Evolutionary conservation across 2,888 invertebrate genomes (phyloP).

Genomic region (Drosophila fulvimacula): DNA sequence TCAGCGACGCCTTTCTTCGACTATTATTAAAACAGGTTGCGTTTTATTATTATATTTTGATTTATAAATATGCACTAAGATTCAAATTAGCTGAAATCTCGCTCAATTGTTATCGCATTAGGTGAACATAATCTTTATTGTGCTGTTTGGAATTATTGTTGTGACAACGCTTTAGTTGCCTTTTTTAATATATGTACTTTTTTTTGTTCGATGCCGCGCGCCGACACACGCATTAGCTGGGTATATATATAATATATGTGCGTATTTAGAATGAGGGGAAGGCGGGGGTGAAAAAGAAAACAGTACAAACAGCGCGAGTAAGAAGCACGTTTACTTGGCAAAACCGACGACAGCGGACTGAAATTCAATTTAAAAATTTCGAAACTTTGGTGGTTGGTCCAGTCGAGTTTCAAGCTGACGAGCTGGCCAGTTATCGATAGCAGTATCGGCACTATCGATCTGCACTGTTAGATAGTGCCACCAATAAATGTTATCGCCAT

Average conservation of each 20-base stretch:
- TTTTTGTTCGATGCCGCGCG: constrained; percentile 42
- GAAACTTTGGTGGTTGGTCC: constrained; percentile 36
- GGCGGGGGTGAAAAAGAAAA: constrained; percentile 39
- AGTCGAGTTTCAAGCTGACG: not conserved
- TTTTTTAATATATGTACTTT: constrained; percentile 28
- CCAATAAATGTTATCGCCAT: constrained; percentile 33
- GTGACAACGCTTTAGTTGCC: constrained; percentile 7
- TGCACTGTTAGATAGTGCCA: no score
- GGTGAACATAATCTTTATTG: constrained; percentile 15
- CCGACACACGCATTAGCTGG: constrained; percentile 49
- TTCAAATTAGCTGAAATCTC: not conserved
- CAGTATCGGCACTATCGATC: no score
- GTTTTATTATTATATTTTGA: not conserved
- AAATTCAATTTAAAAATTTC: constrained; percentile 40
- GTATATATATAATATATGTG: constrained; percentile 34
- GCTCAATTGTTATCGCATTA: constrained; percentile 22
- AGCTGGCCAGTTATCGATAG: no score
- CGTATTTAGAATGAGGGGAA: constrained; percentile 37
- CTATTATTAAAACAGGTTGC: not conserved
- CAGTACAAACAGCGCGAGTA: constrained; percentile 43
- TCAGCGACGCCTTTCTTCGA: constrained; percentile 27
- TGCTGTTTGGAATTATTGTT: constrained; percentile 15
- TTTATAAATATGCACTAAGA: constrained; percentile 1
- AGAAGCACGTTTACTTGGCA: constrained; percentile 82
- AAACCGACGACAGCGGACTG: constrained; percentile 81